These are phyloP conservation scores for Potorous gilbertii DNA, from an alignment of 2,797 vertebrate species.

Conservation along the genomic window DNA sequence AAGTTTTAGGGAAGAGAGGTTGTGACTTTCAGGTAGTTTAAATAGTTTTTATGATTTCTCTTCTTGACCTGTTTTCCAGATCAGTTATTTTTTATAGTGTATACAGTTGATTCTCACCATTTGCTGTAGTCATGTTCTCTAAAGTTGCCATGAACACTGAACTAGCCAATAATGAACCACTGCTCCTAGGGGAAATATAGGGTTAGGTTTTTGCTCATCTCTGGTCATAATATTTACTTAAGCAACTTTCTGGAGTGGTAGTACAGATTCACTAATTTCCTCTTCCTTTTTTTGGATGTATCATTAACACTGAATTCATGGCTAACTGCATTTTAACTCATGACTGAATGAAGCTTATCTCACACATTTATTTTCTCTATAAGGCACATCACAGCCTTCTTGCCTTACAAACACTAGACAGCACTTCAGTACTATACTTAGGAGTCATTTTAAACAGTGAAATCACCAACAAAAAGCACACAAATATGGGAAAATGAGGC, in stretches of 20 bases:
- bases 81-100: background rate
- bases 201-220: background rate
- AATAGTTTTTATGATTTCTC: background rate
- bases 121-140: background rate
- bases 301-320: background rate
- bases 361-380: background rate
- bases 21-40: background rate
- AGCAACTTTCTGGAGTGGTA: background rate
- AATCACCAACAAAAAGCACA: background rate
- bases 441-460: background rate
- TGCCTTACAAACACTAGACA: background rate
- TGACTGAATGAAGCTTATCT: background rate
- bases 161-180: background rate
- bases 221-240: background rate
- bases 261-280: background rate
- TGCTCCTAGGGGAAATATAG: background rate
- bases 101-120: background rate
- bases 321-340: background rate
- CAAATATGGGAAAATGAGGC: background rate
- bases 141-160: background rate
- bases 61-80: background rate
- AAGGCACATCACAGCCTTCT: background rate
- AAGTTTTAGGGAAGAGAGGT: background rate
- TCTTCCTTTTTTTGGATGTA: background rate
- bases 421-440: background rate